Evolutionary conservation across 2,113 vertebrate genomes (phyloP).

Genomic region (Neoarius graeffei): DNA sequence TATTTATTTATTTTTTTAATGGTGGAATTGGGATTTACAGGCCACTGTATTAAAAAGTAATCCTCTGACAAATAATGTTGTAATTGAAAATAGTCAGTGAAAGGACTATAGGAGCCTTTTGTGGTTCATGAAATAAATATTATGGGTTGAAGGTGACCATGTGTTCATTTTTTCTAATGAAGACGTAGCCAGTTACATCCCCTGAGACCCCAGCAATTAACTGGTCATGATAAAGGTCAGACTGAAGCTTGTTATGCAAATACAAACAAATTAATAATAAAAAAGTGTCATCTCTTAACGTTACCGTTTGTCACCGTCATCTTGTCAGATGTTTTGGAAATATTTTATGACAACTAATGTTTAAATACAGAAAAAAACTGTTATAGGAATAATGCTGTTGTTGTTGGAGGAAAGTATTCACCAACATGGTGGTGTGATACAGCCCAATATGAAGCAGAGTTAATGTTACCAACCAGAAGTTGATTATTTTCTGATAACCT

Average conservation of each 20-base stretch:
- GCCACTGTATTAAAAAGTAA: conserved; percentile 57
- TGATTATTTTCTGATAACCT: too few relatives aligned
- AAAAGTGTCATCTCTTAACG: not conserved
- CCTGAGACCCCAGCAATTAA: not conserved
- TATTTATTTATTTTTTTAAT: too few relatives aligned
- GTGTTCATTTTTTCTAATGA: conserved; percentile 17
- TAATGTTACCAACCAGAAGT: too few relatives aligned
- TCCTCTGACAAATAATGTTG: conserved; percentile 55
- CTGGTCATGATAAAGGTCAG: not conserved
- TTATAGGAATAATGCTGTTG: not conserved
- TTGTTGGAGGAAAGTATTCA: not conserved
- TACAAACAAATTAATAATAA: not conserved
- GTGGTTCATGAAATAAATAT: conserved; percentile 2
- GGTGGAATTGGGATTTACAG: not conserved
- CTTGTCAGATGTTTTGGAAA: not conserved
- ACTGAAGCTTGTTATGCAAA: not conserved
- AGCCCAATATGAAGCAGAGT: not conserved
- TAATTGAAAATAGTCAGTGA: conserved; percentile 37
- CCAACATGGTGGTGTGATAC: not conserved
- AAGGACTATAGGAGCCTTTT: conserved; percentile 11
- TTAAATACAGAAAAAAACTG: not conserved
- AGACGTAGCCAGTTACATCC: not conserved
- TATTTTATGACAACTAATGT: not conserved
- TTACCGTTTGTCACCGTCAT: not conserved
- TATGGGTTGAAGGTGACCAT: conserved; percentile 21